Percentiles rank a stretch among this genome's conserved stretches.
phyloP scores from a whole-genome alignment of 2,888 invertebrate genomes.

The Prostheceraeus crozeri region DNA sequence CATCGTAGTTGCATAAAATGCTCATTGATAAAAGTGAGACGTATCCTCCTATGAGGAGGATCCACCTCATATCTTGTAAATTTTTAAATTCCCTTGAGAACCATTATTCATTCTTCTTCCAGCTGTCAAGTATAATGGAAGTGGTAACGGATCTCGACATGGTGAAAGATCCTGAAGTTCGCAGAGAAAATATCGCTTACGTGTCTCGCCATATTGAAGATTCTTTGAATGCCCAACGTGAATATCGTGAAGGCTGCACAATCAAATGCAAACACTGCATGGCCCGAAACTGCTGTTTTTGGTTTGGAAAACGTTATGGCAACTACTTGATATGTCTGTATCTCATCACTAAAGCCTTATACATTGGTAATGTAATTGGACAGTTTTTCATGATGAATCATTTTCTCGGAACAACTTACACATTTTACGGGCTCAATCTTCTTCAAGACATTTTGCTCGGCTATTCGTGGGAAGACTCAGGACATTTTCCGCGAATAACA shows the following conservation, averaged over 20 bases:
- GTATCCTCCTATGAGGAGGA: too few relatives aligned
- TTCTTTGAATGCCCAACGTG: slow-evolving; percentile 55
- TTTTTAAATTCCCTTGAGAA: too few relatives aligned
- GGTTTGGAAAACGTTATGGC: slow-evolving; percentile 49
- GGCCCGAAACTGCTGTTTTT: slow-evolving; percentile 42
- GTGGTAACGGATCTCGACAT: slow-evolving; percentile 57
- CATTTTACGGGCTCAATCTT: slow-evolving; percentile 51
- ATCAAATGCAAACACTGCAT: slow-evolving; percentile 36
- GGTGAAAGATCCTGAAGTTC: slow-evolving; percentile 53
- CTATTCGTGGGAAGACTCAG: slow-evolving; percentile 49
- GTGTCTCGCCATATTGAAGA: slow-evolving; percentile 59
- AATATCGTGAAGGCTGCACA: slow-evolving; percentile 55
- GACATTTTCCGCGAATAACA: slow-evolving; percentile 53
- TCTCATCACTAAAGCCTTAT: slow-evolving; percentile 43
- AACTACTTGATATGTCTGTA: slow-evolving; percentile 49
- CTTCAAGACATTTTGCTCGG: slow-evolving; percentile 48
- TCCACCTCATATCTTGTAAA: too few relatives aligned
- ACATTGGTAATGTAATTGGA: slow-evolving; percentile 47
- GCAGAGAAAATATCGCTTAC: slow-evolving; percentile 56
- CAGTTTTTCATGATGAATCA: slow-evolving; percentile 52
- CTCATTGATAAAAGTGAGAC: too few relatives aligned
- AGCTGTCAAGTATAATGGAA: slow-evolving; percentile 56
- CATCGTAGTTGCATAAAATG: too few relatives aligned
- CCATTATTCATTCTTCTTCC: too few relatives aligned
- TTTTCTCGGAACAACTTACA: slow-evolving; percentile 48